Base-by-base conservation (phyloP, 2,113 vertebrate genomes). In the Pseudorasbora parva region DNA sequence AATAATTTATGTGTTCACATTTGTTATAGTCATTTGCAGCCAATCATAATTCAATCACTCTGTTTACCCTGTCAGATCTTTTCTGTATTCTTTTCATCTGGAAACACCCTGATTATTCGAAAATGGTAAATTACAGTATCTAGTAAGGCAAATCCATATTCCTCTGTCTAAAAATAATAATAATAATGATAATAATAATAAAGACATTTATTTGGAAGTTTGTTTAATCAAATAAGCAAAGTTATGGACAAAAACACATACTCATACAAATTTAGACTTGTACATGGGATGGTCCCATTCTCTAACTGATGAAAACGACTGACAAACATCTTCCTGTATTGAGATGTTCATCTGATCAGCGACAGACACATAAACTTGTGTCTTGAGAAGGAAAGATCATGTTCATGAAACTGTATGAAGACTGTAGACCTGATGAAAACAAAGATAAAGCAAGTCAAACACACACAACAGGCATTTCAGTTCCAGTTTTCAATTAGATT, bases 341-440 rank as follows among this genome's bases (percentile, higher is more conserved):
- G 30, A 21, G 14, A 64, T 30, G 25, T 2, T 64, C 25, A 64
- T 37, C 30, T 37, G 19, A 33, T 68, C 7, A 21, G 3, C 5
- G 33, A 2, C 64, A 68, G 64, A 37, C 1, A 11, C 30, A 41
- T 3, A 21, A 33, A 64, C 7, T 62, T 3, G 8, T 68, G 19
- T 41, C 30, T 68, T 41, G 33, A 68, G 64, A 21, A n/a, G 33
- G 9, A 68, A 41, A 2, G 1, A 21, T 64, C 27, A 10, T 19
- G 64, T 68, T 68, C 30, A 68, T 68, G 64, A 37, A 41, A 21
- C 64, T 41, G 64, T 21, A 15, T 68, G 64, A 41, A 68, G 64
- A 68, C 9, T 41, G 33, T 41, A 68, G 33, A 41, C 17, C 27
- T 66, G 14, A 37, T 19, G 15, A 66, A 37, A 37, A 66, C 62